phyloP scores from a whole-genome alignment of 1,140 invertebrate species.

The Calosoma granatense region DNA sequence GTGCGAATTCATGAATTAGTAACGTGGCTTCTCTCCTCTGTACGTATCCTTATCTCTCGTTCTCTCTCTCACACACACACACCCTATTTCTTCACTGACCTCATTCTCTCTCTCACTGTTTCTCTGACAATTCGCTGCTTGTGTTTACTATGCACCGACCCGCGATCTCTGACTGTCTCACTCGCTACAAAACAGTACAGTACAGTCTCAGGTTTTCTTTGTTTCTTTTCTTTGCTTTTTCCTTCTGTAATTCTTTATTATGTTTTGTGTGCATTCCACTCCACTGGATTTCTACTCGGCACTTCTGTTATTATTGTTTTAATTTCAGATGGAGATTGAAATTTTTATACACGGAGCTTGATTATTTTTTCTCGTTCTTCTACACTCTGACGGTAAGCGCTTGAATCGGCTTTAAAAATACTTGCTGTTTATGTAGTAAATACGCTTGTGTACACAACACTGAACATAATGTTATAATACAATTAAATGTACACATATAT shows the following conservation, averaged over 20 bases:
- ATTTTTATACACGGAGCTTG: not conserved
- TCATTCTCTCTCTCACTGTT: not conserved
- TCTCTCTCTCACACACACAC: too few relatives aligned
- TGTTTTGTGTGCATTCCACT: constrained; percentile 2
- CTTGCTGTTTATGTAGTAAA: too few relatives aligned
- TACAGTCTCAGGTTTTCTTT: not conserved
- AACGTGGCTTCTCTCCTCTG: too few relatives aligned
- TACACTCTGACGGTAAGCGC: too few relatives aligned
- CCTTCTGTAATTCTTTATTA: constrained; percentile 2
- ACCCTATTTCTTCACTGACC: not conserved
- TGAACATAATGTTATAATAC: too few relatives aligned
- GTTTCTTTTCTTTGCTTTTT: not conserved
- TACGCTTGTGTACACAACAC: too few relatives aligned
- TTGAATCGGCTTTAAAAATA: too few relatives aligned
- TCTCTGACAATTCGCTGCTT: too few relatives aligned
- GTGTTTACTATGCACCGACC: not conserved
- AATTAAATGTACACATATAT: too few relatives aligned
- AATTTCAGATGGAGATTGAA: not conserved
- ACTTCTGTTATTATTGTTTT: constrained; percentile 6
- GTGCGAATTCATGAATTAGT: constrained; percentile 8
- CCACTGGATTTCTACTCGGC: not conserved
- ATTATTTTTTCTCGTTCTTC: not conserved
- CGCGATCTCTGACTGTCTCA: too few relatives aligned
- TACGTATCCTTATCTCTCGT: not conserved
- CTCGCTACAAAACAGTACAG: too few relatives aligned